Evolutionary conservation across 2,797 vertebrate species (phyloP), one percentile per base, ranked within the genome.

Genomic region (Sebastes aleutianus): DNA sequence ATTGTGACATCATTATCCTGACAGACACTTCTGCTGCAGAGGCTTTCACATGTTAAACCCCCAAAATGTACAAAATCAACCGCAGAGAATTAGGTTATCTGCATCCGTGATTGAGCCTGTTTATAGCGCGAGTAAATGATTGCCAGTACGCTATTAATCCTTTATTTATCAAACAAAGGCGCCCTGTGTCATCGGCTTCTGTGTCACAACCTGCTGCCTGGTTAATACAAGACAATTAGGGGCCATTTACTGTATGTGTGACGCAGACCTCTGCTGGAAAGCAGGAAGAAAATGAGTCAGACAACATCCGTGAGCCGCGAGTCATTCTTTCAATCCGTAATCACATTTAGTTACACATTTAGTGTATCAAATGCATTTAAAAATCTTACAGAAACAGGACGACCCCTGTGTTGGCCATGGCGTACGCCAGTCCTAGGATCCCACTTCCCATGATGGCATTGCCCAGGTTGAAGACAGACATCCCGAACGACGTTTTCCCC

Each of bases 401-500:
- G 85, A 99, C 95, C 65, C 98, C 99, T 0, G 99, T 99, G 91
- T 99, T 99, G 83, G 98, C 99, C 99, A 99, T 99, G 87, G 98
- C 99, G 1, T 98, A 99, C 0, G 99, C 97, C 78, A 99, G 94
- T 66, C 98, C 99, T 69, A 99, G 96, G 92, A 99, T 99, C 79
- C 98, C 99, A 3, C 98, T 99, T 84, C 98, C 99, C 99, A 99
- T 99, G 95, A 99, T 99, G 74, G 99, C 99, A 0, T 99, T 99
- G 86, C 98, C 98, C 91, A 99, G 95, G 93, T 99, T 99, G 95
- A 99, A 99, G 86, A 99, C 96, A 0, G 99, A 99, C 98, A 99
- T 99, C 79, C 98, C 98, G 0, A 99, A 99, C 0, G 98, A 99
- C 0, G 98, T 99, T 93, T 99, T 99, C 85, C 99, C 99, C 93